phyloP scores from a whole-genome alignment of 2,797 vertebrate species.

The Morelia viridis region DNA sequence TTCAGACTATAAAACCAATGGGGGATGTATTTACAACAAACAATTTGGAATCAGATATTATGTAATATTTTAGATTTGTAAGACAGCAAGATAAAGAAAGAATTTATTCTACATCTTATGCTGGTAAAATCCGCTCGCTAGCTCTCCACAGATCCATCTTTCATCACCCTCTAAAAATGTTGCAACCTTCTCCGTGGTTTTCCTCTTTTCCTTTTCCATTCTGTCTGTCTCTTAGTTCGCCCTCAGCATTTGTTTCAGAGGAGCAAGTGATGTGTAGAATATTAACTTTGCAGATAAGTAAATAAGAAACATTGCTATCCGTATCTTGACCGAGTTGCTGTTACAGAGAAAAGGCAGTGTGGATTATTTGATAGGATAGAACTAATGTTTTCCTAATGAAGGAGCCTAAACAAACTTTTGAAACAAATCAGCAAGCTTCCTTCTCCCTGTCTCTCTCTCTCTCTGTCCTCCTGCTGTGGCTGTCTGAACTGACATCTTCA shows the following conservation, averaged over 20 bases:
- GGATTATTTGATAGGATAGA: not conserved
- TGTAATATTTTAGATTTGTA: conserved; percentile 6
- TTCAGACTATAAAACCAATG: not conserved
- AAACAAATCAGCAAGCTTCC: conserved; percentile 54
- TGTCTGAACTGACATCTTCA: conserved; percentile 89
- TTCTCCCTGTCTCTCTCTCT: not conserved
- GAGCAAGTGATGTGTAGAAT: not conserved
- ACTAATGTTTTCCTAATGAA: not conserved
- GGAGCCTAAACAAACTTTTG: conserved; percentile 16
- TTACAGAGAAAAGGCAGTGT: not conserved
- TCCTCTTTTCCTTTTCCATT: not conserved
- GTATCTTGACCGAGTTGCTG: not conserved
- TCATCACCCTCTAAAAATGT: conserved; percentile 29
- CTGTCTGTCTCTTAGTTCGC: not conserved
- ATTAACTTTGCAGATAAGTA: not conserved
- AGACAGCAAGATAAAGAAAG: not conserved
- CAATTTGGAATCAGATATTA: not conserved
- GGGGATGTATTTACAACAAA: conserved; percentile 7
- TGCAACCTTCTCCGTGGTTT: not conserved
- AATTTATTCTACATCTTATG: not conserved
- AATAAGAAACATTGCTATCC: not conserved
- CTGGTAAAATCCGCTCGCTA: not conserved
- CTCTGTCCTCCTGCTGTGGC: conserved; percentile 21
- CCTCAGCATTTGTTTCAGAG: not conserved
- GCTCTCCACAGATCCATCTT: not conserved